Evolutionary conservation across 1,140 invertebrate species (phyloP), one percentile per base, ranked within the genome.

Genomic region (Steinernema feltiae): DNA sequence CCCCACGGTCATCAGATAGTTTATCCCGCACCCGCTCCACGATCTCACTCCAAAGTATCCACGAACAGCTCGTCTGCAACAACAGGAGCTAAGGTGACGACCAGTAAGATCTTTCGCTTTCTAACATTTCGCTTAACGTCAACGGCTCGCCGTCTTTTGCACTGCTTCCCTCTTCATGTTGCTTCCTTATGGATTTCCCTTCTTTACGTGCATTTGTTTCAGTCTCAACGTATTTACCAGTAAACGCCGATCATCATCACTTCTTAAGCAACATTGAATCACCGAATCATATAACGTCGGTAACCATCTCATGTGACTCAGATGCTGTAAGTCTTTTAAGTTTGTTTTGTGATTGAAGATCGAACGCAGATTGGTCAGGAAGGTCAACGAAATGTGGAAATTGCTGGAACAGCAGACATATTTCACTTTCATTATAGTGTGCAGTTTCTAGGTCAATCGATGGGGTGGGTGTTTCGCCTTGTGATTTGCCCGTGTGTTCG

Each of bases 61-160:
- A 41, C 7, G 7, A 41, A 41, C 35, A 7, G 7, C 18, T 41
- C 35, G 35, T 41, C 35, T 18, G 7, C n/a, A n/a, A n/a, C n/a
- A n/a, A n/a, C 18, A 3, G 53, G 15, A 15, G 7, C 53, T 63
- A 7, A 63, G 53, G 53, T 63, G 53, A 63, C 53, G 7, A 63
- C 53, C 53, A 7, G 53, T 63, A 63, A 63, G 53, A 63, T 63
- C 53, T 63, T 41, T 63, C 24, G 53, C 53, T 63, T 46, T 27
- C 53, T 63, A 63, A 63, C 53, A 63, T 21, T n/a, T 3, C 53
- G 7, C 18, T 41, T 41, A 41, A 41, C 35, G 18, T 63, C 53
- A 15, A 7, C 24, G 53, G 3, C 12, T 63, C 53, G 3, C n/a
- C n/a, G n/a, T n/a, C 53, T 63, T 27, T 63, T 7, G 7, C 53